Evolutionary conservation across 1,140 invertebrate genomes (phyloP).

Genomic region (Bombus confusus): DNA sequence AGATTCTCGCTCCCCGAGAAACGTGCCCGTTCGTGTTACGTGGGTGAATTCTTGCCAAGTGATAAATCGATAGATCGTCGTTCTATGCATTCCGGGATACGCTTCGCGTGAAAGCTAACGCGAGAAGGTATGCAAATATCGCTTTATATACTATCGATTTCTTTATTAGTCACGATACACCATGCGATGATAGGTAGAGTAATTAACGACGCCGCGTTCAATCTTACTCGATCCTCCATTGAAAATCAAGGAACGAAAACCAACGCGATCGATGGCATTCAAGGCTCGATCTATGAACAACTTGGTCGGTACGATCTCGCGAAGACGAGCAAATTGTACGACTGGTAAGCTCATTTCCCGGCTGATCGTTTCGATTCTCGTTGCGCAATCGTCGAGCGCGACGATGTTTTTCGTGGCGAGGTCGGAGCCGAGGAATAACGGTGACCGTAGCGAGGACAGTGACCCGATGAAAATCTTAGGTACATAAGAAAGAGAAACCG

Average conservation of each 20-base stretch:
- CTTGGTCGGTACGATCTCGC: background rate
- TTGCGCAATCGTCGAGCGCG: slow-evolving; percentile 25
- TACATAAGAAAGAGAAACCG: slow-evolving; percentile 69
- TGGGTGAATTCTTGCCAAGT: slow-evolving; percentile 41
- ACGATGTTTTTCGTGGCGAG: slow-evolving; percentile 59
- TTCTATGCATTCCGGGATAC: slow-evolving; percentile 51
- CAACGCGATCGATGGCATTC: background rate
- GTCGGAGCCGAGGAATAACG: slow-evolving; percentile 64
- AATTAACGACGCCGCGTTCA: background rate
- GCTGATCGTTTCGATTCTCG: slow-evolving; percentile 4
- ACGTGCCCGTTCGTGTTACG: slow-evolving; percentile 41
- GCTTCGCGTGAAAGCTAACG: slow-evolving; percentile 39
- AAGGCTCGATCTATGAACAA: background rate
- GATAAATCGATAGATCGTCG: slow-evolving; percentile 54
- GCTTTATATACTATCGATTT: slow-evolving; percentile 38
- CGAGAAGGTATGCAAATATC: slow-evolving; percentile 39
- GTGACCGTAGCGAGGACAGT: slow-evolving; percentile 64
- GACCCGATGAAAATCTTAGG: slow-evolving; percentile 69
- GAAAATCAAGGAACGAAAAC: no score
- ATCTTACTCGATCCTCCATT: background rate
- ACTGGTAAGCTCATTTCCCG: background rate
- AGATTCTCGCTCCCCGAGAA: slow-evolving; percentile 31
- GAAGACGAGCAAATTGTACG: background rate
- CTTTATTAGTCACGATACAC: slow-evolving; percentile 22
- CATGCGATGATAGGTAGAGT: background rate